Conservation (phyloP, 2,888 invertebrate genomes). For the Daptonema setosum region DNA sequence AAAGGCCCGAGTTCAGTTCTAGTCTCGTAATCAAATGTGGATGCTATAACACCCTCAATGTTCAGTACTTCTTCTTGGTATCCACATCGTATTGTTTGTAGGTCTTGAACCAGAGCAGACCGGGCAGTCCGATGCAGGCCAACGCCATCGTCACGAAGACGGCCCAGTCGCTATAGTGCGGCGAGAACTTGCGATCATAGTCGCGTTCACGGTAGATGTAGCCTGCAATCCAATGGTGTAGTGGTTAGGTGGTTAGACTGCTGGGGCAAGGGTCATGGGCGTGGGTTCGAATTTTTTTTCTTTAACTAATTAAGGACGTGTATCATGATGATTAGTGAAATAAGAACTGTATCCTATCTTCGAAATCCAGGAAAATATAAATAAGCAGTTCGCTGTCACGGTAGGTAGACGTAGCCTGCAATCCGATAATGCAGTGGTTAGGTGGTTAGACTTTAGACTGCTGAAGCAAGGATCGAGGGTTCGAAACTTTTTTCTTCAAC, state of each 20-base stretch:
- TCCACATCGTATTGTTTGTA: slow-evolving; percentile 67
- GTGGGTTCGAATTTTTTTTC: too few species aligned
- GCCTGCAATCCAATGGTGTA: slow-evolving; percentile 12
- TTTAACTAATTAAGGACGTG: too few species aligned
- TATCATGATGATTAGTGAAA: too few species aligned
- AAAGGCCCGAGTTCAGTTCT: too few species aligned
- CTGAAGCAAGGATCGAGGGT: too few species aligned
- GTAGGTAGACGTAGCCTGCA: slow-evolving; percentile 24
- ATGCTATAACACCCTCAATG: too few species aligned
- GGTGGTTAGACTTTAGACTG: not conserved
- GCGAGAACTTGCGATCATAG: slow-evolving; percentile 28
- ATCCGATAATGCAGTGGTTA: not conserved
- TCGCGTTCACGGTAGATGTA: slow-evolving; percentile 22
- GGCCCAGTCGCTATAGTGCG: slow-evolving; percentile 58
- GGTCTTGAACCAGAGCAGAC: slow-evolving; percentile 75
- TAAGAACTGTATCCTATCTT: too few species aligned
- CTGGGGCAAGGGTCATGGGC: not conserved
- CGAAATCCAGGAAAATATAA: too few species aligned
- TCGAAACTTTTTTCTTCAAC: too few species aligned
- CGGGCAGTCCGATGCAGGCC: slow-evolving; percentile 77
- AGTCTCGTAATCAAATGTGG: too few species aligned
- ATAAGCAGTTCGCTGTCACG: slow-evolving; percentile 25
- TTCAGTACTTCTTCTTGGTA: slow-evolving; percentile 5
- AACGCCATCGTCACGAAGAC: slow-evolving; percentile 89
- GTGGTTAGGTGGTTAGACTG: not conserved